Evolutionary conservation across 2,113 vertebrate species (phyloP).

Genomic region (Chionis minor): DNA sequence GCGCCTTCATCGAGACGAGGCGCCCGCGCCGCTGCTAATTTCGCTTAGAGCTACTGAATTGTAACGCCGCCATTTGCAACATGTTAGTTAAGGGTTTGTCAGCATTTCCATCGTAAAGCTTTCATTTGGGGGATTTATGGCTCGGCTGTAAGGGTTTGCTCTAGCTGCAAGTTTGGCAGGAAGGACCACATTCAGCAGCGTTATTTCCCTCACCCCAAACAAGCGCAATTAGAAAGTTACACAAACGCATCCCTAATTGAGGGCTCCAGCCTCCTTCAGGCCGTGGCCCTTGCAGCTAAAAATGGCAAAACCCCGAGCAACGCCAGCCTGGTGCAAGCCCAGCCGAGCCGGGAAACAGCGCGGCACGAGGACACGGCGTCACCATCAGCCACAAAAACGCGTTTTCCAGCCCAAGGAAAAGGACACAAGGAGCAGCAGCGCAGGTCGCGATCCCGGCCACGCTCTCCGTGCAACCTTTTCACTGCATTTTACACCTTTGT

Average conservation of each 20-base stretch:
- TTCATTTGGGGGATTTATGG: not conserved
- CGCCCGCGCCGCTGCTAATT: not conserved
- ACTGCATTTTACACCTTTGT: not conserved
- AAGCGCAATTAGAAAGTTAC: not conserved
- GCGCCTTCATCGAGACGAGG: not conserved
- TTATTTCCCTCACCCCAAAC: not conserved
- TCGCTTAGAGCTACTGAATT: not conserved
- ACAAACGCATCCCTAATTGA: not conserved
- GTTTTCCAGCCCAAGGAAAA: not conserved
- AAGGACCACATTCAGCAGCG: rapidly evolving
- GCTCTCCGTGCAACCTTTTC: not conserved
- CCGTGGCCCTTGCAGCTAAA: not conserved
- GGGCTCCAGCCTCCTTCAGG: not conserved
- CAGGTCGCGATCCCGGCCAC: rapidly evolving
- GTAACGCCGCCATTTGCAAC: rapidly evolving
- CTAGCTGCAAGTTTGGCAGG: not conserved
- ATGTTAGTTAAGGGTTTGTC: not conserved
- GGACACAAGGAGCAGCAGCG: rapidly evolving
- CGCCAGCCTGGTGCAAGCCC: not conserved
- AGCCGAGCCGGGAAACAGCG: not conserved
- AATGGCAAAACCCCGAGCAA: not conserved
- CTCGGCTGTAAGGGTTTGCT: not conserved
- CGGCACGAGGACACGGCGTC: rapidly evolving
- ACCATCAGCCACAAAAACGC: not conserved
- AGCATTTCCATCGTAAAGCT: not conserved